Evolutionary conservation across 2,113 vertebrate species (phyloP).

Genomic region (Agelaius tricolor): DNA sequence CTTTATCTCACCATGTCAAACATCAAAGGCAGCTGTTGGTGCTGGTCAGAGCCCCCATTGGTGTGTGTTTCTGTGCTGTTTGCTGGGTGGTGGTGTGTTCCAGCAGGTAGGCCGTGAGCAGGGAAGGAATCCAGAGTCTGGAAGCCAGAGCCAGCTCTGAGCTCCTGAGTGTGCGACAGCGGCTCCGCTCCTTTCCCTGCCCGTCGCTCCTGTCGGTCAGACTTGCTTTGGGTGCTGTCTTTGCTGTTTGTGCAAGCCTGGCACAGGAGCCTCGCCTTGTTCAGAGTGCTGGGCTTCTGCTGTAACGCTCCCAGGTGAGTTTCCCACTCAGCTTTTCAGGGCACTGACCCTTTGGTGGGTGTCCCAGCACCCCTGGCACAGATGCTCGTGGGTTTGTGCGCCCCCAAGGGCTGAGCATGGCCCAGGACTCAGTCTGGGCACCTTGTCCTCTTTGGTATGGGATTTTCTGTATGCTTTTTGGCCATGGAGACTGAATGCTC

Average conservation of each 20-base stretch:
- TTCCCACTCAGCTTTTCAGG: accelerated
- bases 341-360: background rate
- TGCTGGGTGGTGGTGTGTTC: background rate
- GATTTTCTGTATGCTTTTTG: background rate
- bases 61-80: background rate
- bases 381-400: accelerated
- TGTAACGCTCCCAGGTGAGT: accelerated
- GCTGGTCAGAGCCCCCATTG: background rate
- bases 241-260: background rate
- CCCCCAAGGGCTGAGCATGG: background rate
- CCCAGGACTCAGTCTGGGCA: background rate
- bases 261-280: accelerated
- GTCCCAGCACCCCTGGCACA: background rate
- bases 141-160: background rate
- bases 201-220: background rate
- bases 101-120: background rate
- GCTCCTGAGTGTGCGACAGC: background rate
- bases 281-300: background rate
- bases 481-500: background rate
- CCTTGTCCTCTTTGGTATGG: background rate
- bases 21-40: background rate
- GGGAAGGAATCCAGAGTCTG: background rate
- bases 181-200: background rate
- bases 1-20: background rate
- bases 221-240: background rate